These are phyloP conservation scores for Atrichornis clamosus DNA, from an alignment of 2,113 vertebrate species.

Conservation along the genomic window DNA sequence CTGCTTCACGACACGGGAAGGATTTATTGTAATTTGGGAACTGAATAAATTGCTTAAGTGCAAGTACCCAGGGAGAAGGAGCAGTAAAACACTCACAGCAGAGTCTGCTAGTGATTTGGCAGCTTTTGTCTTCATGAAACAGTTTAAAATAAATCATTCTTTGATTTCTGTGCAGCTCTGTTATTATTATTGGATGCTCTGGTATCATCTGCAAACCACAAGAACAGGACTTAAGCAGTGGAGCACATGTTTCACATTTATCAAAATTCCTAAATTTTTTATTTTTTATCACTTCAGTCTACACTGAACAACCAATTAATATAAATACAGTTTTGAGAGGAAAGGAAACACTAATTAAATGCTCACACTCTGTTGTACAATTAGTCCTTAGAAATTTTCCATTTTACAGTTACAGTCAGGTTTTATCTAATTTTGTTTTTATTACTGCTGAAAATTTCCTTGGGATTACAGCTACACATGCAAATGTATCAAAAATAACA, in stretches of 20 bases:
- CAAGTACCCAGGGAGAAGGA: neutral
- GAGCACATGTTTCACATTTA: neutral
- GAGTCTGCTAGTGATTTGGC: neutral
- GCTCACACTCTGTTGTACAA: neutral
- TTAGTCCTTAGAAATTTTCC: neutral
- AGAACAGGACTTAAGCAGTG: neutral
- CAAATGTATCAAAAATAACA: neutral
- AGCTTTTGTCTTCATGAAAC: neutral
- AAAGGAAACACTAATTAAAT: neutral
- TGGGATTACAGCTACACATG: neutral
- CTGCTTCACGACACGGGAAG: fast-evolving
- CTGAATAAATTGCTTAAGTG: neutral
- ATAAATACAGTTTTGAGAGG: neutral
- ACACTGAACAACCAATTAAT: neutral
- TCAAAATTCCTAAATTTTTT: neutral
- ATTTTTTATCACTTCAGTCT: neutral
- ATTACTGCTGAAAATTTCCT: neutral
- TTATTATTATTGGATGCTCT: neutral
- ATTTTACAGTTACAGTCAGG: neutral
- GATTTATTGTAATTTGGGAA: neutral
- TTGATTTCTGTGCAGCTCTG: neutral
- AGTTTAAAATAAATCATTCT: neutral
- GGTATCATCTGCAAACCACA: neutral
- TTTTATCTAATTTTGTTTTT: neutral
- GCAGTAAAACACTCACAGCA: neutral